A percentile compares a stretch with the other conserved stretches of the same genome.
Evolutionary conservation across 2,888 invertebrate genomes (phyloP).

Genomic region (Lapara coniferarum): DNA sequence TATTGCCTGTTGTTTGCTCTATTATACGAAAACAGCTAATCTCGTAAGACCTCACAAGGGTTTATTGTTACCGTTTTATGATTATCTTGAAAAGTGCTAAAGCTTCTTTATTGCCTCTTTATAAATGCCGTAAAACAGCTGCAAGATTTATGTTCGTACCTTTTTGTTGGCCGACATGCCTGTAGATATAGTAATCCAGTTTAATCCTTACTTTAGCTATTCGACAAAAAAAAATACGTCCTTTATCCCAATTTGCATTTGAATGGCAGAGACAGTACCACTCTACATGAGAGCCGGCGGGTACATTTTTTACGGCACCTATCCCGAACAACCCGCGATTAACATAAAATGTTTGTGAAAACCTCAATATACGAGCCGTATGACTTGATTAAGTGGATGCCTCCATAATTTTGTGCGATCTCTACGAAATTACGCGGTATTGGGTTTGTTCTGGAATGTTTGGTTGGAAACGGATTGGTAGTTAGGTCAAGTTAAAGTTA

Average conservation of each 20-base stretch:
- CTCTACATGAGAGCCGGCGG: slow-evolving; percentile 50
- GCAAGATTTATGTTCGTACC: slow-evolving; percentile 53
- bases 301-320: slow-evolving; percentile 58
- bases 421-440: slow-evolving; percentile 34
- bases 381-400: slow-evolving; percentile 52
- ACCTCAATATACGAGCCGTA: slow-evolving; percentile 52
- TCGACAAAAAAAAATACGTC: slow-evolving; percentile 64
- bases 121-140: slow-evolving; percentile 52
- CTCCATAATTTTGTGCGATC: slow-evolving; percentile 43
- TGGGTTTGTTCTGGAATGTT: neutral
- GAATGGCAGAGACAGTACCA: slow-evolving; percentile 58
- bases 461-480: neutral
- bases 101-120: slow-evolving; percentile 50
- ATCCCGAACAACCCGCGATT: slow-evolving; percentile 52
- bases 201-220: slow-evolving; percentile 51
- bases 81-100: slow-evolving; percentile 55
- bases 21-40: slow-evolving; percentile 29
- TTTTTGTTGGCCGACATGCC: slow-evolving; percentile 52
- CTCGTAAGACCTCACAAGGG: slow-evolving; percentile 38
- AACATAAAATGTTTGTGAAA: slow-evolving; percentile 68
- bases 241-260: slow-evolving; percentile 65
- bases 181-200: slow-evolving; percentile 53
- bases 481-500: neutral
- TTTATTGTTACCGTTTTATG: slow-evolving; percentile 53
- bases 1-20: slow-evolving; percentile 15